These are phyloP conservation scores for Xylophagus ater DNA, from an alignment of 2,888 invertebrate genomes.

Conservation along the genomic window DNA sequence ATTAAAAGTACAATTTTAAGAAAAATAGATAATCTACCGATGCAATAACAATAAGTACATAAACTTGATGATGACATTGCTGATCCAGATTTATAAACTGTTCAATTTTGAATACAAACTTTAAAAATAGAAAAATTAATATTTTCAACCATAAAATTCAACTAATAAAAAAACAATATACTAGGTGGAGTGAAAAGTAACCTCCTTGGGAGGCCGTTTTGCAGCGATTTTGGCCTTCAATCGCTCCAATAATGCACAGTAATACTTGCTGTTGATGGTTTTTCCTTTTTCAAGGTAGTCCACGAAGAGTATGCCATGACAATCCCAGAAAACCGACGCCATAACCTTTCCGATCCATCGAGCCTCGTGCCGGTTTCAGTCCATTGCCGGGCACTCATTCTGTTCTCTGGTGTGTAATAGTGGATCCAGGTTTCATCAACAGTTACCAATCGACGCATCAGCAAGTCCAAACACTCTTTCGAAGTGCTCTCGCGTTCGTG, in stretches of 20 bases:
- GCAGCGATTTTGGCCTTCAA: too few relatives aligned
- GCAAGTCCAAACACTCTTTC: too few relatives aligned
- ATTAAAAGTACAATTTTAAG: neutral
- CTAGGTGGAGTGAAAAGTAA: too few relatives aligned
- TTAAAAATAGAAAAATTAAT: too few relatives aligned
- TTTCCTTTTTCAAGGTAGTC: constrained; percentile 33
- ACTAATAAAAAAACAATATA: constrained; percentile 4
- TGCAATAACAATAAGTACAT: constrained; percentile 84
- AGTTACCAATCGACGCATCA: too few relatives aligned
- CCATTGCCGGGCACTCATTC: too few relatives aligned
- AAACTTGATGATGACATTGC: constrained; percentile 67
- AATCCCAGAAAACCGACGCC: constrained; percentile 71
- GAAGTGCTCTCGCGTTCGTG: too few relatives aligned
- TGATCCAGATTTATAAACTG: constrained; percentile 43
- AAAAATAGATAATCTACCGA: constrained; percentile 31
- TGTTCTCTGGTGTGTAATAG: too few relatives aligned
- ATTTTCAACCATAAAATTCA: neutral
- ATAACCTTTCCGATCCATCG: too few relatives aligned
- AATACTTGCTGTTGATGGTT: constrained; percentile 35
- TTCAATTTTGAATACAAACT: constrained; percentile 36
- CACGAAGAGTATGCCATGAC: constrained; percentile 54
- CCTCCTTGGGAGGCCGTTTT: too few relatives aligned
- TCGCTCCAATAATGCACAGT: constrained; percentile 28
- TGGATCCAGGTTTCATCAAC: too few relatives aligned
- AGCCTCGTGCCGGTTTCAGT: too few relatives aligned